phyloP scores from a whole-genome alignment of 2,888 invertebrate species.

The Pristionchus mayeri region DNA sequence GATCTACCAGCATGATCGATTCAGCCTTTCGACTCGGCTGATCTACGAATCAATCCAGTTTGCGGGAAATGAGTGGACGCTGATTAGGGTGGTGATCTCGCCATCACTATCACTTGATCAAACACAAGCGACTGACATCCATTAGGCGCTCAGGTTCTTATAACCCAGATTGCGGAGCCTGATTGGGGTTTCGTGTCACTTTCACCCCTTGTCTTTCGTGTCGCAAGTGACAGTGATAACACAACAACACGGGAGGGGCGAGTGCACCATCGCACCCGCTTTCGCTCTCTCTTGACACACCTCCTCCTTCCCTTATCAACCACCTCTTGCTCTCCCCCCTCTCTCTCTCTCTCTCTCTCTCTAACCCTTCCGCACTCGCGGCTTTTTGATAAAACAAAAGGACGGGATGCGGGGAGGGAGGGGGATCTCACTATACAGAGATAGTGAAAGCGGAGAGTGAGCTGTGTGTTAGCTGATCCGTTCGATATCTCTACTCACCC shows the following conservation, averaged over 20 bases:
- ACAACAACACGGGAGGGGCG: background rate
- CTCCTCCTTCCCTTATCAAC: slow-evolving; percentile 36
- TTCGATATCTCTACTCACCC: slow-evolving; percentile 10
- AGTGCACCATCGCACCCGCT: too few relatives aligned
- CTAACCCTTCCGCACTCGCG: slow-evolving; percentile 3
- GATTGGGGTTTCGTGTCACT: slow-evolving; percentile 22
- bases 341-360: background rate
- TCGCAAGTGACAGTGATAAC: slow-evolving; percentile 4
- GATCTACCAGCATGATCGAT: slow-evolving; percentile 20
- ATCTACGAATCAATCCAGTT: slow-evolving; percentile 27
- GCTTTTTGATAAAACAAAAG: slow-evolving; percentile 42
- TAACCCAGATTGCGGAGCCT: slow-evolving; percentile 34
- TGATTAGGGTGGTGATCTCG: background rate
- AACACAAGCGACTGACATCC: background rate
- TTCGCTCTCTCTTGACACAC: slow-evolving; percentile 21
- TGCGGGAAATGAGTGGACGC: background rate
- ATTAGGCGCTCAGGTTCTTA: background rate
- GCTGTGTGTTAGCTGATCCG: background rate
- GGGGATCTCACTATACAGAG: background rate
- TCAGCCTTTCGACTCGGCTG: too few relatives aligned
- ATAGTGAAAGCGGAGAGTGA: background rate
- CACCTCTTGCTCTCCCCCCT: background rate
- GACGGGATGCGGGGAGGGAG: background rate
- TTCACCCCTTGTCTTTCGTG: background rate
- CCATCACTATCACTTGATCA: background rate